These are phyloP conservation scores for Cheiracanthium punctorium DNA, from an alignment of 2,888 invertebrate genomes.

Conservation along the genomic window DNA sequence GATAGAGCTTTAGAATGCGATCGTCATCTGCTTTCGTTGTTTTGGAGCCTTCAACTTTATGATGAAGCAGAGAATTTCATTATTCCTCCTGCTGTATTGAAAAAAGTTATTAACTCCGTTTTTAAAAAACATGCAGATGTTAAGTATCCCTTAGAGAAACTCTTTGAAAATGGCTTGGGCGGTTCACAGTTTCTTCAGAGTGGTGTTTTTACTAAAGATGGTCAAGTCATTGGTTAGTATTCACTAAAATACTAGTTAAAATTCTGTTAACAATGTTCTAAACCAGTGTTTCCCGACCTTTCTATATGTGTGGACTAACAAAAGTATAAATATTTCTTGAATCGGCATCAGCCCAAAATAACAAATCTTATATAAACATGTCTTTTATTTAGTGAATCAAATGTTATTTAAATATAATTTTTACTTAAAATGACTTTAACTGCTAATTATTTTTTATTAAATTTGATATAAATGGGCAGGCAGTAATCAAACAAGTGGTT, in stretches of 20 bases:
- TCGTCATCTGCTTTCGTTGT: not conserved
- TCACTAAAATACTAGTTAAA: not conserved
- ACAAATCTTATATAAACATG: too few relatives aligned
- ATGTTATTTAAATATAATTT: too few relatives aligned
- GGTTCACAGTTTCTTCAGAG: conserved; percentile 79
- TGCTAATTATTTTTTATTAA: too few relatives aligned
- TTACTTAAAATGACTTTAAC: too few relatives aligned
- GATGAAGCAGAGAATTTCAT: conserved; percentile 15
- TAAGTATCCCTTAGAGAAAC: conserved; percentile 77
- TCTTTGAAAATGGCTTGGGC: conserved; percentile 80
- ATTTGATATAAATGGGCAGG: too few relatives aligned
- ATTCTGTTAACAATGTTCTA: not conserved
- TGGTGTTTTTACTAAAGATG: conserved; percentile 79
- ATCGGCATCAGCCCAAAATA: not conserved
- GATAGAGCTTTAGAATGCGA: conserved; percentile 42
- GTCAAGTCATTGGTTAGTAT: conserved; percentile 79
- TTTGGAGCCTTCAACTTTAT: conserved; percentile 42
- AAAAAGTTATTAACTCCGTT: conserved; percentile 17
- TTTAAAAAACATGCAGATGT: conserved; percentile 71
- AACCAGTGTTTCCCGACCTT: not conserved
- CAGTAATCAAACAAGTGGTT: too few relatives aligned
- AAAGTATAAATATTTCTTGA: not conserved
- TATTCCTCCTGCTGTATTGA: conserved; percentile 21
- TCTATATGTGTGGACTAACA: not conserved
- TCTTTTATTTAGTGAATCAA: too few relatives aligned